Evolutionary conservation across 2,888 invertebrate species (phyloP).

Genomic region (Phortica okadai): DNA sequence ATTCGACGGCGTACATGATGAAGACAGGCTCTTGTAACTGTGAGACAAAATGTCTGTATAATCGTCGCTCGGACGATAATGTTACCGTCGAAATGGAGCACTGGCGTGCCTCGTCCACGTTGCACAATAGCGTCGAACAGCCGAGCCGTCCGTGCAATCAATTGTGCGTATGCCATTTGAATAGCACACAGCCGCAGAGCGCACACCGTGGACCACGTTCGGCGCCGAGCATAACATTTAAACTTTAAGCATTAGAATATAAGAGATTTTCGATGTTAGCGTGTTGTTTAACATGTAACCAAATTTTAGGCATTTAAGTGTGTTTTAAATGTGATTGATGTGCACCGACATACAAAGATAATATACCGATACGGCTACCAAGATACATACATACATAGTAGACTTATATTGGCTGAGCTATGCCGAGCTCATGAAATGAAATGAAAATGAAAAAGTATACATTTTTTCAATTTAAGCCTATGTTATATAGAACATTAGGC

Average conservation of each 20-base stretch:
- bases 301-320: conserved; percentile 6
- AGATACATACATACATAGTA: background rate
- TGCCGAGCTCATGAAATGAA: background rate
- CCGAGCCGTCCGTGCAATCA: conserved; percentile 53
- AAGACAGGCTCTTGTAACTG: conserved; percentile 64
- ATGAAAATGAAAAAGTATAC: background rate
- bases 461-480: no score
- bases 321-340: conserved; percentile 22
- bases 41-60: conserved; percentile 70
- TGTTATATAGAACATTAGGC: no score
- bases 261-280: background rate
- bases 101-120: conserved; percentile 32
- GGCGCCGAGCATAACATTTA: conserved; percentile 73
- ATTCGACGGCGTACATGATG: conserved; percentile 35
- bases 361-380: background rate
- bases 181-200: conserved; percentile 56
- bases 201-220: conserved; percentile 70
- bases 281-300: background rate
- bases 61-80: conserved; percentile 72
- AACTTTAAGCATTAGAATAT: conserved; percentile 55
- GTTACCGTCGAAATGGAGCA: conserved; percentile 53
- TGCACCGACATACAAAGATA: background rate
- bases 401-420: background rate
- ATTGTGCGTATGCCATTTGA: conserved; percentile 70
- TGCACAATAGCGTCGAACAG: conserved; percentile 42